These are phyloP conservation scores for Paracyclopina nana DNA, from an alignment of 1,140 invertebrate genomes.

Conservation along the genomic window DNA sequence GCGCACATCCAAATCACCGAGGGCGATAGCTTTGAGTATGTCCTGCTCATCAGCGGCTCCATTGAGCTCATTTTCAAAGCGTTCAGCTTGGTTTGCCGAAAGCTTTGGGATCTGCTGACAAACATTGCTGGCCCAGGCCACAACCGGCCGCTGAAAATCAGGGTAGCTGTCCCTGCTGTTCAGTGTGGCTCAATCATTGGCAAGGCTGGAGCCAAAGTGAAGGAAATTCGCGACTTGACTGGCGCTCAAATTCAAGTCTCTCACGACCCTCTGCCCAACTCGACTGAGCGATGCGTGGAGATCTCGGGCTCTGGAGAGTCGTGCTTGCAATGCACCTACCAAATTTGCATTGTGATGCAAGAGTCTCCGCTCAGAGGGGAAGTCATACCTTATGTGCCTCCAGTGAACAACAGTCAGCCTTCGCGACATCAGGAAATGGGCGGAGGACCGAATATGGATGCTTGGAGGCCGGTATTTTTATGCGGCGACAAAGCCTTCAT, in stretches of 20 bases:
- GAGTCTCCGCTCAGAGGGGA: slow-evolving; percentile 5
- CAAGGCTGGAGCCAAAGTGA: slow-evolving; percentile 18
- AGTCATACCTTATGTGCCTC: slow-evolving; percentile 9
- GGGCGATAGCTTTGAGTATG: not conserved
- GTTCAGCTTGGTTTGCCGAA: slow-evolving; percentile 6
- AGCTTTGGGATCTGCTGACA: slow-evolving; percentile 10
- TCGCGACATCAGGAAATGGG: too few relatives aligned
- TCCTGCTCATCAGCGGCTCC: slow-evolving; percentile 2
- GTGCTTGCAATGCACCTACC: slow-evolving; percentile 9
- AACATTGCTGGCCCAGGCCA: not conserved
- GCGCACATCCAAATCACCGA: slow-evolving; percentile 4
- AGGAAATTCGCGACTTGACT: slow-evolving; percentile 18
- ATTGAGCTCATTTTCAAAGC: slow-evolving; percentile 9
- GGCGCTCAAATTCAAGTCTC: slow-evolving; percentile 9
- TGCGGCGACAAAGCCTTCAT: slow-evolving; percentile 3
- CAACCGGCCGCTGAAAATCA: not conserved
- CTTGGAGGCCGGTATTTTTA: slow-evolving; percentile 8
- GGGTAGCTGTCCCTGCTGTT: not conserved
- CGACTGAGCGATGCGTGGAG: slow-evolving; percentile 9
- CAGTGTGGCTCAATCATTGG: slow-evolving; percentile 7
- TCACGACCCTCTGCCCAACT: slow-evolving; percentile 5
- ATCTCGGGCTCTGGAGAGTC: slow-evolving; percentile 9
- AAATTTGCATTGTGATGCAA: slow-evolving; percentile 1
- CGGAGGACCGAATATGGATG: not conserved
- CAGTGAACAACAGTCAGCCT: slow-evolving; percentile 1